Base-by-base conservation (phyloP, 2,888 invertebrate species). In the Limnephilus auricula region DNA sequence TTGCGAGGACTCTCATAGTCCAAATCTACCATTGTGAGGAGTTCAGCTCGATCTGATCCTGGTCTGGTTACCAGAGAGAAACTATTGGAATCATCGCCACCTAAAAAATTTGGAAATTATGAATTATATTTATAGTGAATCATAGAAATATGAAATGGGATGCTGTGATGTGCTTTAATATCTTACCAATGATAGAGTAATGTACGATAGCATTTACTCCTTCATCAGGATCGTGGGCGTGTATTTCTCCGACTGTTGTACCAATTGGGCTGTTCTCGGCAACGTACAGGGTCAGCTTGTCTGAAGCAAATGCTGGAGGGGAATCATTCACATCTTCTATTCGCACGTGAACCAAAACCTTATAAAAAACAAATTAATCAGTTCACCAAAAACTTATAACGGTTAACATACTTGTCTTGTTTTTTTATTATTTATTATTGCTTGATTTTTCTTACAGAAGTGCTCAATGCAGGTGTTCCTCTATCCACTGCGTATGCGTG, bases 251-350 rank as follows among this genome's bases (percentile, higher is more conserved):
- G 0, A 99, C 98, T 0, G 98, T 98, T 0, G 99, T 98, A 0
- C 99, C 99, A 0, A 99, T 97, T 0, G 99, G 99, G n/a, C 99
- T 99, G 94, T 99, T 99, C 95, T 99, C 99, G 0, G 98, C 96
- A 6, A 99, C 98, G 94, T 98, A 98, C 79, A 99, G 97, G 0
- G 97, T 97, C 25, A 99, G 97, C 94, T 98, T 98, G 94, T 99
- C 98, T 3, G 98, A 98, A 92, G 98, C 97, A 95, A 99, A 99
- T 0, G 98, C 97, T 0, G 99, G 99, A 0, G 99, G 98, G 0
- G 98, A 98, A 94, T 99, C 99, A 94, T 99, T 99, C 15, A 99
- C 97, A 94, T 99, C 98, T 94, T 98, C 98, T 90, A 99, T 96
- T 94, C 97, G 97, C 89, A 99, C 97, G 92, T 97, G 97, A 1